Evolutionary conservation across 2,113 vertebrate species (phyloP).

Genomic region (Toxotes chatareus): DNA sequence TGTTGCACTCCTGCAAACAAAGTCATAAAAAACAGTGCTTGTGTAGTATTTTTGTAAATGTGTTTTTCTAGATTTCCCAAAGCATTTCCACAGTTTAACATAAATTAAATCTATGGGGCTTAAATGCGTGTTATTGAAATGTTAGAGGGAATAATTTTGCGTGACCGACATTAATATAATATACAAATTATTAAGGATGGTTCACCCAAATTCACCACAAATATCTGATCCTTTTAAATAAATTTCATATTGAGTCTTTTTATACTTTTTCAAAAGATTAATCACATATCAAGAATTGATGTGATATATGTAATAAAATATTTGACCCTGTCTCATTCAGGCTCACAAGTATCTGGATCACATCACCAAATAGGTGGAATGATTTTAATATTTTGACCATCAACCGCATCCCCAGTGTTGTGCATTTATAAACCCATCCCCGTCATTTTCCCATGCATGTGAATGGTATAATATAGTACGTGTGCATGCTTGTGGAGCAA

Average conservation of each 20-base stretch:
- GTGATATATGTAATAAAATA: slow-evolving; percentile 75
- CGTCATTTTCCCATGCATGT: slow-evolving; percentile 75
- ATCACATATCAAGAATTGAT: slow-evolving; percentile 60
- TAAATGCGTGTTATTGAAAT: slow-evolving; percentile 41
- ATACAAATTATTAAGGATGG: slow-evolving; percentile 34
- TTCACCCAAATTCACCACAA: slow-evolving; percentile 42
- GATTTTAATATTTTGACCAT: slow-evolving; percentile 80
- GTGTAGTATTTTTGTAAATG: slow-evolving; percentile 47
- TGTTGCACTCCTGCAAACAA: slow-evolving; percentile 45
- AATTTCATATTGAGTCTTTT: slow-evolving; percentile 34
- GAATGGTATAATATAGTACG: slow-evolving; percentile 68
- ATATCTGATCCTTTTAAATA: slow-evolving; percentile 33
- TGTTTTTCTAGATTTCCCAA: slow-evolving; percentile 52
- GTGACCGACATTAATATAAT: slow-evolving; percentile 29
- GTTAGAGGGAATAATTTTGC: slow-evolving; percentile 43
- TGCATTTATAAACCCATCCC: slow-evolving; percentile 68
- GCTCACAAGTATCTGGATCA: slow-evolving; percentile 80
- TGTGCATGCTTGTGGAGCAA: slow-evolving; percentile 75
- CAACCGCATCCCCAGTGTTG: slow-evolving; percentile 77
- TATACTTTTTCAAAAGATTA: slow-evolving; percentile 34
- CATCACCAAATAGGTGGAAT: slow-evolving; percentile 83
- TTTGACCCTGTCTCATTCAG: slow-evolving; percentile 82
- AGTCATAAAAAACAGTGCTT: slow-evolving; percentile 50
- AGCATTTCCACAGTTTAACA: slow-evolving; percentile 22
- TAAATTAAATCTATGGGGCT: slow-evolving; percentile 40